phyloP scores from a whole-genome alignment of 2,797 vertebrate genomes.

The Anguilla anguilla region DNA sequence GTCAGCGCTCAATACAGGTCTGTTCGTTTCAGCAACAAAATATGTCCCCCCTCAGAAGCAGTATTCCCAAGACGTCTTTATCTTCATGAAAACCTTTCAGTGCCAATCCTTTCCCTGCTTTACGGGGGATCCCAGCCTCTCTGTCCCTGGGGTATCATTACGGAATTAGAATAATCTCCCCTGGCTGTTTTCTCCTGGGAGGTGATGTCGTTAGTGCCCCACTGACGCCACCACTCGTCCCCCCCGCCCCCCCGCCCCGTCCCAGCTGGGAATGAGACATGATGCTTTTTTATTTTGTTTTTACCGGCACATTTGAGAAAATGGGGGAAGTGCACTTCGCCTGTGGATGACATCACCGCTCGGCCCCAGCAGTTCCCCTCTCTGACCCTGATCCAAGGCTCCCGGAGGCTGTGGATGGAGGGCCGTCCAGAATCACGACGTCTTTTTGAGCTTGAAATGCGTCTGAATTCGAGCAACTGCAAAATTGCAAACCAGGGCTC shows the following conservation, averaged over 20 bases:
- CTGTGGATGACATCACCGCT: neutral
- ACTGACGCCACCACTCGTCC: constrained; percentile 38
- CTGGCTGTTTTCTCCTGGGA: constrained; percentile 29
- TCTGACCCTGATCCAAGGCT: constrained; percentile 23
- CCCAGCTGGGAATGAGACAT: neutral
- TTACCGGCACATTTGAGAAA: neutral
- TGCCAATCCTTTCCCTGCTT: neutral
- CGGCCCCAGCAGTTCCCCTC: constrained; percentile 21
- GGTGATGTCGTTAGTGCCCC: neutral
- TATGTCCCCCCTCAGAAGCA: neutral
- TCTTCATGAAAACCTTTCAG: neutral
- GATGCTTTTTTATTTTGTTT: neutral
- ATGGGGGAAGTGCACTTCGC: constrained; percentile 8
- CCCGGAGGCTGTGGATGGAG: neutral
- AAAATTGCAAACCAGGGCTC: too few species aligned
- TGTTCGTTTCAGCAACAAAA: constrained; percentile 22
- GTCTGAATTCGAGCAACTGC: neutral
- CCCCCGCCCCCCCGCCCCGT: constrained; percentile 30
- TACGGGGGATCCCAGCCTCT: constrained; percentile 19
- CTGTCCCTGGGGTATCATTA: constrained; percentile 16
- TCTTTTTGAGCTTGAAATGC: neutral
- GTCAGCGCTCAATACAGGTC: neutral
- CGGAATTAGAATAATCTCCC: constrained; percentile 19
- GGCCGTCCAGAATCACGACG: neutral
- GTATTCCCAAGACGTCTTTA: neutral